Base-by-base conservation (phyloP, 2,888 invertebrate species). In the Drosophila nr. perissopoda region DNA sequence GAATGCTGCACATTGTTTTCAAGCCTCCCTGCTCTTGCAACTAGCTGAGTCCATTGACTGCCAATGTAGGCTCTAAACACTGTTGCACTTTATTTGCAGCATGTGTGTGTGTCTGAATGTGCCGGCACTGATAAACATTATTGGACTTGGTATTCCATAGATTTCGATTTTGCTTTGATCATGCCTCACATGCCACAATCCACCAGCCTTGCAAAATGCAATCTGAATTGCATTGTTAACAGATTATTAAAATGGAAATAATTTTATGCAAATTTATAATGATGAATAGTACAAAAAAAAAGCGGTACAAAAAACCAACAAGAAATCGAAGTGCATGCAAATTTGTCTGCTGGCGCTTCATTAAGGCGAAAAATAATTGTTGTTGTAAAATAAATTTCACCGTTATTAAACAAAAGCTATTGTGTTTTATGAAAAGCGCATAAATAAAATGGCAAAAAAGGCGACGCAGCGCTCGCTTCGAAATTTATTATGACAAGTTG, bases 401-500 rank as follows among this genome's bases (percentile, higher is more conserved):
- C 78, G 81, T 81, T 88, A 86, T 87, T 86, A 83, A 89, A 87
- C 89, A 87, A 86, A 84, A 88, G 86, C 79, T 82, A 85, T 85
- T 87, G 89, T 90, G 89, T 81, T 89, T 90, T 86, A 79, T 87
- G 87, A 87, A 90, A 83, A 86, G 78, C 83, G 80, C 83, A 89
- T 90, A 90, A 90, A 90, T 86, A 87, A 86, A 88, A 80, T 69
- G 82, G 78, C 80, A 88, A 85, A 88, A 82, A 82, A 83, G 82
- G 83, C 76, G 71, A 82, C 84, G 58, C 85, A 80, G 88, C 73
- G 74, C 53, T 72, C 73, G 71, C 72, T 65, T 60, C 70, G 73
- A 90, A 79, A 91, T 91, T 91, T 91, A 91, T 92, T 92, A 91
- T 92, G 91, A 91, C 91, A 91, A 91, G 92, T 91, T 91, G 89